phyloP scores from a whole-genome alignment of 2,888 invertebrate species.

The Chymomyza amoena region DNA sequence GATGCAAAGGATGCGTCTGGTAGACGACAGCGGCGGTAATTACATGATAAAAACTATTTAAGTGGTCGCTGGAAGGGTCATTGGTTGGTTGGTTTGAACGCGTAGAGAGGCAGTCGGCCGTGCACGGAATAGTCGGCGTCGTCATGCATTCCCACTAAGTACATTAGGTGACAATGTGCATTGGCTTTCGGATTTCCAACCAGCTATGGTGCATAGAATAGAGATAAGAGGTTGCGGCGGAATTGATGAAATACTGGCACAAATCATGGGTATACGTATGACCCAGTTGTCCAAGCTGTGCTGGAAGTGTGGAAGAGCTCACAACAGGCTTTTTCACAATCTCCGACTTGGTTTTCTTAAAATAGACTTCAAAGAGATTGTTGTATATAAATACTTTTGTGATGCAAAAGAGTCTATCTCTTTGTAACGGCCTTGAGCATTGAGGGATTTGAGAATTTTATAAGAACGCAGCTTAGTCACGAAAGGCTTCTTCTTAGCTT shows the following conservation, averaged over 20 bases:
- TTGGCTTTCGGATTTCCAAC: background rate
- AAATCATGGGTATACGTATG: background rate
- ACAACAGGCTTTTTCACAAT: too few relatives aligned
- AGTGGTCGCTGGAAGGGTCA: slow-evolving; percentile 43
- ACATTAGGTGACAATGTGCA: background rate
- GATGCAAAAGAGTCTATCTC: too few relatives aligned
- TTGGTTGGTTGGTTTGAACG: background rate
- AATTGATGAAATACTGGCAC: background rate
- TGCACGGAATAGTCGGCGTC: too few relatives aligned
- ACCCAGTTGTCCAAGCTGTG: too few relatives aligned
- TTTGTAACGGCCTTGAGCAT: too few relatives aligned
- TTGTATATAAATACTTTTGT: too few relatives aligned
- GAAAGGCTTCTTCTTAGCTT: too few relatives aligned
- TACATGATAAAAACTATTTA: slow-evolving; percentile 74
- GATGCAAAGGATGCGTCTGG: slow-evolving; percentile 59
- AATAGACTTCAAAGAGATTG: too few relatives aligned
- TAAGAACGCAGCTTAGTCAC: too few relatives aligned
- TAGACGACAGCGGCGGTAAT: slow-evolving; percentile 68
- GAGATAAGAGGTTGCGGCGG: background rate
- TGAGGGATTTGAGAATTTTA: too few relatives aligned
- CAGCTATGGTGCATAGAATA: background rate
- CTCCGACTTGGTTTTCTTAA: too few relatives aligned
- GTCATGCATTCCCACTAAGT: background rate
- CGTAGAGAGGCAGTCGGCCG: background rate
- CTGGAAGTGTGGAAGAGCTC: too few relatives aligned